phyloP scores from a whole-genome alignment of 2,113 vertebrate species.

The Spizaetus ornatus region DNA sequence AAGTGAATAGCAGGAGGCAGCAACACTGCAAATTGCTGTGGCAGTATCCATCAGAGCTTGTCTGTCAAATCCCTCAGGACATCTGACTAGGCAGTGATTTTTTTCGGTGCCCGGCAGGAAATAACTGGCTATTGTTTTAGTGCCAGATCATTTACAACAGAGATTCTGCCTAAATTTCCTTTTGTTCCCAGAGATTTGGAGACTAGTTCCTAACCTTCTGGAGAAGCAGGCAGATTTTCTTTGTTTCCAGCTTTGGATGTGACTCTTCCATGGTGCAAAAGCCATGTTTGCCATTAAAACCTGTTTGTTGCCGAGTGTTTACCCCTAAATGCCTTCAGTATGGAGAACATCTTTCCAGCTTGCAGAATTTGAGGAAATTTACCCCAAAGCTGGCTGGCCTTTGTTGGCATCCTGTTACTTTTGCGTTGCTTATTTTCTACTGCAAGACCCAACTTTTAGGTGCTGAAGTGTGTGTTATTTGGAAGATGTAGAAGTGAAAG shows the following conservation, averaged over 20 bases:
- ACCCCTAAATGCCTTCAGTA: not conserved
- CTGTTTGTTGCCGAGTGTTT: not conserved
- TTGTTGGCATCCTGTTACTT: not conserved
- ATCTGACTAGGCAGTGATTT: not conserved
- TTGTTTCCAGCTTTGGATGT: not conserved
- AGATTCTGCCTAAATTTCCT: not conserved
- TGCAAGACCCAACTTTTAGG: not conserved
- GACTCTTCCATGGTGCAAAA: not conserved
- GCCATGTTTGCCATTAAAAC: not conserved
- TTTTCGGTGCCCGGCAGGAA: not conserved
- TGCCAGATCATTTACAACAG: not conserved
- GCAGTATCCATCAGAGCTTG: not conserved
- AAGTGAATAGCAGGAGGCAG: not conserved
- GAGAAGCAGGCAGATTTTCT: not conserved
- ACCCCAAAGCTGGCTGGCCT: not conserved
- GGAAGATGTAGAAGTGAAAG: not conserved
- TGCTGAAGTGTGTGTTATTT: not conserved
- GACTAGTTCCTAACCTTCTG: not conserved
- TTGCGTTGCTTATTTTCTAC: not conserved
- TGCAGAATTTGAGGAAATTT: not conserved
- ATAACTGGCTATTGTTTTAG: not conserved
- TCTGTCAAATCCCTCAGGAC: not conserved
- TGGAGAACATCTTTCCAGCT: accelerated
- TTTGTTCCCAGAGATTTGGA: not conserved
- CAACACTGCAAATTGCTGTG: not conserved